Conservation (phyloP, 2,113 vertebrate genomes). For the Scophthalmus maximus region DNA sequence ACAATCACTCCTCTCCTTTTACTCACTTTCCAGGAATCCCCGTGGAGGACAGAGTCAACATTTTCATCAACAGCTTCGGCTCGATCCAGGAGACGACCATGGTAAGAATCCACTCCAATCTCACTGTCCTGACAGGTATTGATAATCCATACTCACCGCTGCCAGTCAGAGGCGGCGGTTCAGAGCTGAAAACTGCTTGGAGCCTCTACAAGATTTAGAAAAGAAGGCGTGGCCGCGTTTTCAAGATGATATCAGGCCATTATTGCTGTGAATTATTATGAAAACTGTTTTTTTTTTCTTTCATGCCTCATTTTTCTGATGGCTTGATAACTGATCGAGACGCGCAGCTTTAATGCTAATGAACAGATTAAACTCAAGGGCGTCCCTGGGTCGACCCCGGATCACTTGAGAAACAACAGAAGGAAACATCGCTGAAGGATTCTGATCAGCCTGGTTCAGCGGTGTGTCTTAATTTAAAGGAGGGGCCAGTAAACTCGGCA, state of each 20-base stretch:
- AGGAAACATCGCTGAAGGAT: constrained; percentile 15
- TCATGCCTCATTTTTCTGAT: constrained; percentile 68
- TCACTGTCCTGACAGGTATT: constrained; percentile 5
- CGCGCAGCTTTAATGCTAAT: constrained; percentile 54
- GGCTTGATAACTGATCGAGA: constrained; percentile 67
- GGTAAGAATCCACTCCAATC: constrained; percentile 82
- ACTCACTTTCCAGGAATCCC: constrained; percentile 87
- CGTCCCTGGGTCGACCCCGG: constrained; percentile 15
- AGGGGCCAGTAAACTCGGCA: constrained; percentile 21
- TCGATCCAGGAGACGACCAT: constrained; percentile 99
- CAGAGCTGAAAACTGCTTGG: constrained; percentile 15
- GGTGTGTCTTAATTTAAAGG: constrained; percentile 28
- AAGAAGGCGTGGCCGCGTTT: constrained; percentile 21
- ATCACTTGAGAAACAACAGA: constrained; percentile 39
- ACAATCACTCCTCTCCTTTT: constrained; percentile 33
- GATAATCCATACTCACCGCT: constrained; percentile 45
- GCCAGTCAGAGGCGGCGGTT: constrained; percentile 25
- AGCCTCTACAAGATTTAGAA: not conserved
- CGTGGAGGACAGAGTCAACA: constrained; percentile 97
- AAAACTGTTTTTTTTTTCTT: too few species aligned
- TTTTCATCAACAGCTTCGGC: constrained; percentile 99
- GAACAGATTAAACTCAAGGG: constrained; percentile 64
- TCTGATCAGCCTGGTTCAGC: not conserved
- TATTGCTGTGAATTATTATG: constrained; percentile 57
- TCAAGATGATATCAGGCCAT: constrained; percentile 31